Evolutionary conservation across 1,140 invertebrate genomes (phyloP).

Genomic region (Protaetia brevitarsis): DNA sequence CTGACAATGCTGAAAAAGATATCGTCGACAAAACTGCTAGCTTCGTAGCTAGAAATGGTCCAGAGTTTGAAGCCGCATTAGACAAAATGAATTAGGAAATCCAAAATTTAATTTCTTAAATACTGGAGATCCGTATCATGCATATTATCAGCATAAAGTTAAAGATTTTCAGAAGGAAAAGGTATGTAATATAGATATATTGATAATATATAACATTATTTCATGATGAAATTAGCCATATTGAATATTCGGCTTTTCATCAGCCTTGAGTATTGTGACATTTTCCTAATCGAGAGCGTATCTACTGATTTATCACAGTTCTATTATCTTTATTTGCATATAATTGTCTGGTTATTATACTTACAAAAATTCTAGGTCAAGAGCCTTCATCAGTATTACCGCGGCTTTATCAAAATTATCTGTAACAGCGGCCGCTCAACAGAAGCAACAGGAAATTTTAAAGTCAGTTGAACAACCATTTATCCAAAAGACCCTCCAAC

Average conservation of each 20-base stretch:
- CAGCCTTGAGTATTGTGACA: conserved; percentile 42
- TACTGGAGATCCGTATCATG: conserved; percentile 95
- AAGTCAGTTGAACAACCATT: conserved; percentile 87
- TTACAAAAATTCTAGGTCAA: conserved; percentile 40
- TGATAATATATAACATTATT: neutral
- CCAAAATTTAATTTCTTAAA: conserved; percentile 99
- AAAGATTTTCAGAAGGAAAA: conserved; percentile 94
- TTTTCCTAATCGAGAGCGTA: conserved; percentile 38
- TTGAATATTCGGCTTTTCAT: conserved; percentile 40
- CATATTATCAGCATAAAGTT: conserved; percentile 98
- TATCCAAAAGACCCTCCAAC: conserved; percentile 92
- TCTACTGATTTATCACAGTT: conserved; percentile 23
- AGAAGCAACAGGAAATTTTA: conserved; percentile 83
- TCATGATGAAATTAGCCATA: conserved; percentile 44
- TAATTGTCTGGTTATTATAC: neutral
- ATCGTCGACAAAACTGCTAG: conserved; percentile 98
- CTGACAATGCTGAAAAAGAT: conserved; percentile 60
- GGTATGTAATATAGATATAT: conserved; percentile 52
- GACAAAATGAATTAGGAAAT: conserved; percentile 96
- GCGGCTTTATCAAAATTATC: conserved; percentile 52
- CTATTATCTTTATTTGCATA: neutral
- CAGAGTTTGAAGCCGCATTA: conserved; percentile 97
- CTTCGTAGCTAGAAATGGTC: conserved; percentile 97
- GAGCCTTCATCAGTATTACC: conserved; percentile 48
- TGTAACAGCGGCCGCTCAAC: conserved; percentile 70